Evolutionary conservation across 2,113 vertebrate species (phyloP).

Genomic region (Cottus gobio): DNA sequence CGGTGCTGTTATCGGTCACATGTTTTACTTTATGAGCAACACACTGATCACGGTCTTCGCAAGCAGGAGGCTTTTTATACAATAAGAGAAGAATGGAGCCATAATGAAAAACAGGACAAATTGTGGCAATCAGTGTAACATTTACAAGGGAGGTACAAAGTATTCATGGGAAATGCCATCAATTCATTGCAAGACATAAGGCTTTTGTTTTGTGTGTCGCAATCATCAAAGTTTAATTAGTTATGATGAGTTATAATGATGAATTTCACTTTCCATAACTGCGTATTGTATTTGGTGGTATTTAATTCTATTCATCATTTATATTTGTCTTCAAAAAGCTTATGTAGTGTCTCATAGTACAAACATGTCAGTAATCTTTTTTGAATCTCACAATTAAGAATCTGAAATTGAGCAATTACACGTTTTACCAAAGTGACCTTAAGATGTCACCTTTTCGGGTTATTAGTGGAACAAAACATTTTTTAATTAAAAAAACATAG

Average conservation of each 20-base stretch:
- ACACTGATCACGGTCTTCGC: conserved; percentile 39
- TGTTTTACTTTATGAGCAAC: conserved; percentile 36
- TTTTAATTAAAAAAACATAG: conserved; percentile 1
- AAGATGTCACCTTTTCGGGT: not conserved
- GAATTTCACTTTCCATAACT: not conserved
- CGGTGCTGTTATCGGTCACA: conserved; percentile 43
- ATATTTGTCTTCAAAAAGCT: not conserved
- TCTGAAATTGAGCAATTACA: conserved; percentile 5
- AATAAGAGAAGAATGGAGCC: conserved; percentile 51
- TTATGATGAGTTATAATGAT: not conserved
- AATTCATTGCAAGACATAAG: conserved; percentile 25
- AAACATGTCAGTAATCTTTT: not conserved
- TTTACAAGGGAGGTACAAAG: conserved; percentile 26
- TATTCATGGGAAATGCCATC: conserved; percentile 46
- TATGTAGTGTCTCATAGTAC: not conserved
- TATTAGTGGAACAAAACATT: not conserved
- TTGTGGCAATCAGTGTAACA: conserved; percentile 50
- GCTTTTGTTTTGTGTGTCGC: conserved; percentile 42
- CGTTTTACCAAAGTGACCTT: not conserved
- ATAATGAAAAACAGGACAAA: conserved; percentile 36
- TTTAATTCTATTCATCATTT: too few relatives aligned
- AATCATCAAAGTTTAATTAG: not conserved
- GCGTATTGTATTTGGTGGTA: not conserved
- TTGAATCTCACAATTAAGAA: not conserved
- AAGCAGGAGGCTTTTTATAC: conserved; percentile 27